Evolutionary conservation across 2,888 invertebrate species (phyloP), one percentile per base, ranked within the genome.

Genomic region (Pseudolycoriella hygida): DNA sequence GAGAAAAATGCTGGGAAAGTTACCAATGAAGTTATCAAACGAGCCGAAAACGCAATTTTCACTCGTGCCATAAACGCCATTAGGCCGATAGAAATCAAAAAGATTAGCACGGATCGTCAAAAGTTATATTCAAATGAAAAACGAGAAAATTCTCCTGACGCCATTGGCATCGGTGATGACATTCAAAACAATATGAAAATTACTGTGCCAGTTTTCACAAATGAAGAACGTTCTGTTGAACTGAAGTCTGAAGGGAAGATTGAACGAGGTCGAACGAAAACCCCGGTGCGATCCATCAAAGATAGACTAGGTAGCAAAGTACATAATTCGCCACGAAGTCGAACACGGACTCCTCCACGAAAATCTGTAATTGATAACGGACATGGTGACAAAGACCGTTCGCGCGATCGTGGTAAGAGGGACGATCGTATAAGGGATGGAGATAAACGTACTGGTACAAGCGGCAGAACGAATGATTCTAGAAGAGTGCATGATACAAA

Each of bases 21-120:
- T 1, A 88, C 89, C 1, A 83, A 81, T 17, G 89, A 89, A 62
- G 87, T 92, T 3, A 68, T 92, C 43, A 89, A 90, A 58, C 72
- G 88, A 52, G 90, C 92, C 2, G 90, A 92, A 67, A 89, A 90
- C 60, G 89, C 85, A 0, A 83, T 34, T 8, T 92, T 90, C 60
- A 84, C 89, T 38, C 87, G 90, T 62, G 85, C 85, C 1, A 82
- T 85, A 39, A 85, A 80, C 56, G 83, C 86, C 0, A 76, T 84
- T 40, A 70, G 80, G 47, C 81, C 82, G 1, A 76, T 80, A 44
- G 83, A 83, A 66, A 79, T 79, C 43, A 81, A 80, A 57, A 81
- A 80, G 60, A 77, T 78, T 43, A 77, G 76, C 45, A 48, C 49
- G 14, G 80, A 80, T 53, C 70, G 79, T n/a, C 69, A 73, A 12